Base-by-base conservation (phyloP, 1,140 invertebrate genomes). In the Pentalonia nigronervosa region DNA sequence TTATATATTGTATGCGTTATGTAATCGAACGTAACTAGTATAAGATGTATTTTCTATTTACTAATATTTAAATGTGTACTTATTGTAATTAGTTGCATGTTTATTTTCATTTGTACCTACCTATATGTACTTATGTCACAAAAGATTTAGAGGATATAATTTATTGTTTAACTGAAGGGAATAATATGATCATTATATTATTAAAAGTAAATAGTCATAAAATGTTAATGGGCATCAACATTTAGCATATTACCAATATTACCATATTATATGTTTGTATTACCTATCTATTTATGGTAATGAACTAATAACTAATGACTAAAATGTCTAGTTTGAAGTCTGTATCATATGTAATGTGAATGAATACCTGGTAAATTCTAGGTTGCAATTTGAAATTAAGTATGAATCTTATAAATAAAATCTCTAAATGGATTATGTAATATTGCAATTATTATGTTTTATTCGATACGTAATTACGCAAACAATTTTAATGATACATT, bases 101-200 rank as follows among this genome's bases (percentile, higher is more conserved):
- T 14, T 17, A n/a, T 67, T 67, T 67, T n/a, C 11, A 67, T 67
- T 11, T n/a, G 60, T 6, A 67, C 2, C 25, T 30, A 14, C 30
- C 60, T n/a, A 60, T 60, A n/a, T 67, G 21, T 53, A 53, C 20
- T 1, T 53, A 20, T 53, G 60, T 67, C 60, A 67, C 60, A n/a
- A n/a, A 67, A n/a, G 1, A 60, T 60, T 25, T 60, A 60, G 1
- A 60, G 30, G 30, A 17, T 67, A 67, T 67, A 67, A 67, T 17
- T 67, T 67, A 67, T 67, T 67, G 60, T 67, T n/a, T 41, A 56
- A 34, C 87, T 21, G n/a, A 56, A 25, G 87, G 21, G 41, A 53
- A 56, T 56, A 30, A 89, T 56, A 56, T 89, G 36, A 56, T 89
- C 60, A 67, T 67, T 67, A 67, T n/a, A 67, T 67, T 45, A 84